Evolutionary conservation across 2,113 vertebrate genomes (phyloP).

Genomic region (Tautogolabrus adspersus): DNA sequence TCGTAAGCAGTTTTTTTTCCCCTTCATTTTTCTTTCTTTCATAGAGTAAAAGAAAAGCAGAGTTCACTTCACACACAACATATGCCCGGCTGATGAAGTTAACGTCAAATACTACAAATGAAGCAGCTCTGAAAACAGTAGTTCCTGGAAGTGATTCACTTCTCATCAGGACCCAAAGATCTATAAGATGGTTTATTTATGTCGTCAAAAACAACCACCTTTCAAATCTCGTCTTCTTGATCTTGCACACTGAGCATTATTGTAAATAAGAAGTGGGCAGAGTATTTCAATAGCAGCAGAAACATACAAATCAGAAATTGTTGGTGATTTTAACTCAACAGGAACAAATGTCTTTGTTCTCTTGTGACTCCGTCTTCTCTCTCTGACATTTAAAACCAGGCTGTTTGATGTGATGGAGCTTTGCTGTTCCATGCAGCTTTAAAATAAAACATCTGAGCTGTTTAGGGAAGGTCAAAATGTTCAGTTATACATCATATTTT

Average conservation of each 20-base stretch:
- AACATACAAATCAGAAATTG: background rate
- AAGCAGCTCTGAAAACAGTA: background rate
- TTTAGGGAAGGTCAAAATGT: background rate
- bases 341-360: slow-evolving; percentile 26
- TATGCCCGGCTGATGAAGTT: background rate
- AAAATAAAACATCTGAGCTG: background rate
- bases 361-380: background rate
- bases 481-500: background rate
- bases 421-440: background rate
- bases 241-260: background rate
- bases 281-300: slow-evolving; percentile 22
- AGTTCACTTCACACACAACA: background rate
- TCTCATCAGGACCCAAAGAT: background rate
- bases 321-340: slow-evolving; percentile 10
- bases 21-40: background rate
- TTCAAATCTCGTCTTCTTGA: background rate
- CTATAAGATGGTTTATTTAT: background rate
- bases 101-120: background rate
- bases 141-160: background rate
- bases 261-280: slow-evolving; percentile 12
- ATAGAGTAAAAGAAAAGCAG: background rate
- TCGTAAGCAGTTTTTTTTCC: slow-evolving; percentile 20
- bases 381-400: slow-evolving; percentile 1
- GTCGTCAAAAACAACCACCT: slow-evolving; percentile 1
- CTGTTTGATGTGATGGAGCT: background rate